phyloP scores from a whole-genome alignment of 1,140 invertebrate genomes.

The Lysiphlebus fabarum region DNA sequence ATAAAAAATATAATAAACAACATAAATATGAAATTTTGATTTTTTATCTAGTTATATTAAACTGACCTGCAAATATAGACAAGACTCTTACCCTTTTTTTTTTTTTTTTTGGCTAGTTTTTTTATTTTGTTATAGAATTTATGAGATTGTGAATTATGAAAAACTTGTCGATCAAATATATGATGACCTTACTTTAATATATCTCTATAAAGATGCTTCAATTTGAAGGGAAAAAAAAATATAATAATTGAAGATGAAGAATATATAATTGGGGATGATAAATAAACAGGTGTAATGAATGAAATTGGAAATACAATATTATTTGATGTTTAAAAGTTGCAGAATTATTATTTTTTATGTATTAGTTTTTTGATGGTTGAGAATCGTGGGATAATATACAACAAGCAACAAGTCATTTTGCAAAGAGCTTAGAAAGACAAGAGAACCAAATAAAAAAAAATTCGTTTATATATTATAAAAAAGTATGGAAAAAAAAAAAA shows the following conservation, averaged over 20 bases:
- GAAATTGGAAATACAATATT: too few species aligned
- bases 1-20: background rate
- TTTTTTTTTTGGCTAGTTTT: too few species aligned
- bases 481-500: constrained; percentile 2
- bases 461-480: background rate
- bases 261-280: background rate
- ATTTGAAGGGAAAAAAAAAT: background rate
- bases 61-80: constrained; percentile 49
- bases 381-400: constrained; percentile 4
- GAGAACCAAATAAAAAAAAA: background rate
- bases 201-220: background rate
- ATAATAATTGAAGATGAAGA: background rate
- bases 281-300: background rate
- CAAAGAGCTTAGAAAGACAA: background rate
- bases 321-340: background rate
- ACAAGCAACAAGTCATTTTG: too few species aligned
- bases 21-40: constrained; percentile 1
- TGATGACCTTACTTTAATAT: background rate
- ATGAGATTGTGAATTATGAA: constrained; percentile 19
- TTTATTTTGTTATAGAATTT: constrained; percentile 8
- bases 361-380: too few species aligned
- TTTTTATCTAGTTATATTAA: constrained; percentile 45
- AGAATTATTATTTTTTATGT: background rate
- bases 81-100: constrained; percentile 29
- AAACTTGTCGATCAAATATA: constrained; percentile 16